phyloP scores from a whole-genome alignment of 92 coral and sea anemone genomes.

The Epizoanthus illoricatus region DNA sequence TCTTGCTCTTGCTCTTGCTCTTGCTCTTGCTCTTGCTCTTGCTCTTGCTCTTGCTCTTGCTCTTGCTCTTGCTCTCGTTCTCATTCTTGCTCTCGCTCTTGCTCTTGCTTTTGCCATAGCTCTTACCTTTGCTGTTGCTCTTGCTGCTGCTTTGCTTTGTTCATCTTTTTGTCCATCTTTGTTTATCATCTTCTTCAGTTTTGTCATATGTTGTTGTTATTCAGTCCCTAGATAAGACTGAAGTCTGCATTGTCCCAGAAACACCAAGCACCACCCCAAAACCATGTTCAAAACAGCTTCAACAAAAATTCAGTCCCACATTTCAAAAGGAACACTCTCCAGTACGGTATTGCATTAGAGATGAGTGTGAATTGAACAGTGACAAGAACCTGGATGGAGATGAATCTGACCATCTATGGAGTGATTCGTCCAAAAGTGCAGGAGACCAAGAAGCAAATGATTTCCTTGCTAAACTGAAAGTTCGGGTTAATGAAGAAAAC shows the following conservation, averaged over 20 bases:
- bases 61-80: background rate
- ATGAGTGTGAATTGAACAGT: background rate
- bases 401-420: background rate
- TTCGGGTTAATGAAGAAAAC: slow-evolving; percentile 30
- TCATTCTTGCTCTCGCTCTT: background rate
- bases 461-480: slow-evolving; percentile 53
- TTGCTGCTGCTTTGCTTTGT: background rate
- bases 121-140: background rate
- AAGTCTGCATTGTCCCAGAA: slow-evolving; percentile 51
- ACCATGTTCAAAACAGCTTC: slow-evolving; percentile 6
- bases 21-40: background rate
- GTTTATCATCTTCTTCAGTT: background rate
- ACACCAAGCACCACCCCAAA: slow-evolving; percentile 37
- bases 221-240: slow-evolving; percentile 6
- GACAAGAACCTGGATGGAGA: background rate
- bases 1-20: background rate
- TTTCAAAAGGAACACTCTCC: background rate
- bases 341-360: background rate
- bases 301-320: slow-evolving; percentile 1
- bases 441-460: slow-evolving; percentile 44
- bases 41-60: background rate
- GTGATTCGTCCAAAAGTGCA: background rate
- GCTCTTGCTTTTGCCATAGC: background rate
- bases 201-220: background rate
- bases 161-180: too few relatives aligned